These are phyloP conservation scores for Pterobdella sp. DNA, from an alignment of 2,888 invertebrate species.

Conservation along the genomic window DNA sequence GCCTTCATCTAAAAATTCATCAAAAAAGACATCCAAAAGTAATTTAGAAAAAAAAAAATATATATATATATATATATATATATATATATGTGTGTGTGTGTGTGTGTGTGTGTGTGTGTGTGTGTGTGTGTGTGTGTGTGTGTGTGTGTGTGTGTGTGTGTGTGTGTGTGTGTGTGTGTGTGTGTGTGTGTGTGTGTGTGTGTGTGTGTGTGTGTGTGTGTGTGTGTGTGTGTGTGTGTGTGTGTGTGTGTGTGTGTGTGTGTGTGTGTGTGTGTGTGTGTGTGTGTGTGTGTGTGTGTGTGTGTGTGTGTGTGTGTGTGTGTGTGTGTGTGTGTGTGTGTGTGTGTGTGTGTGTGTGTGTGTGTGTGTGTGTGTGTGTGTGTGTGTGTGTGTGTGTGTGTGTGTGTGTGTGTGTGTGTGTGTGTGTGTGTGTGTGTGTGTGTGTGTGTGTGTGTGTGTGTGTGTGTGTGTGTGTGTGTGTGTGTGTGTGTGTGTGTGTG, in stretches of 20 bases:
- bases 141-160: constrained; percentile 15
- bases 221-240: constrained; percentile 22
- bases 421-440: constrained; percentile 12
- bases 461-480: not conserved
- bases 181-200: constrained; percentile 12
- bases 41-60: not conserved
- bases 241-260: constrained; percentile 23
- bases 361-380: constrained; percentile 8
- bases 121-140: constrained; percentile 8
- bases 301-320: constrained; percentile 3
- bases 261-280: constrained; percentile 13
- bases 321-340: not conserved
- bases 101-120: not conserved
- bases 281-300: not conserved
- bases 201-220: constrained; percentile 16
- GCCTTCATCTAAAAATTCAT: not conserved
- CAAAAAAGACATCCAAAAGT: not conserved
- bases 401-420: constrained; percentile 5
- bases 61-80: not conserved
- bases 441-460: constrained; percentile 10
- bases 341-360: constrained; percentile 12
- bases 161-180: constrained; percentile 13
- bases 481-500: not conserved
- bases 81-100: not conserved
- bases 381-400: not conserved